Evolutionary conservation across 2,888 invertebrate species (phyloP).

Genomic region (Clistopyga incitator): DNA sequence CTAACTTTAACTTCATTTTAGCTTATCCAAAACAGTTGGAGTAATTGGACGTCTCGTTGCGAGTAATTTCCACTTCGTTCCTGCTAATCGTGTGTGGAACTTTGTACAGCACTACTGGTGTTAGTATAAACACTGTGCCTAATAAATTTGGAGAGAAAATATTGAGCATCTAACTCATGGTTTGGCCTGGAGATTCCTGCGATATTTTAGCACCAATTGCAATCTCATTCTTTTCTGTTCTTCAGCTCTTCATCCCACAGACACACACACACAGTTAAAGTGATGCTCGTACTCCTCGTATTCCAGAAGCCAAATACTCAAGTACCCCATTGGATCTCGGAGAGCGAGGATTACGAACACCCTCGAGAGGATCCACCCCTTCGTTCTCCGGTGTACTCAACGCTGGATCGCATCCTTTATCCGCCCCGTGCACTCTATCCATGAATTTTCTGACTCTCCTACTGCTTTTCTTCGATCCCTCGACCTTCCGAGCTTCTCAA

Average conservation of each 20-base stretch:
- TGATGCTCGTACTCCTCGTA: conserved; percentile 24
- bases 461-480: neutral
- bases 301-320: conserved; percentile 65
- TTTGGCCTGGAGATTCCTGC: conserved; percentile 9
- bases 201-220: neutral
- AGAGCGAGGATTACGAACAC: conserved; percentile 76
- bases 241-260: neutral
- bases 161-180: neutral
- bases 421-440: conserved; percentile 47
- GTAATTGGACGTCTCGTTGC: conserved; percentile 54
- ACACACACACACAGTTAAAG: neutral
- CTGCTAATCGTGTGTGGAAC: conserved; percentile 17
- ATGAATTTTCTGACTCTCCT: conserved; percentile 6
- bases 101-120: conserved; percentile 1
- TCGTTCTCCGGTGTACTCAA: conserved; percentile 19
- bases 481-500: neutral
- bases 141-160: conserved; percentile 36
- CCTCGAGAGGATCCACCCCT: conserved; percentile 50
- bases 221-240: neutral
- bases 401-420: conserved; percentile 36
- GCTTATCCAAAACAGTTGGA: conserved; percentile 18
- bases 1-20: conserved; percentile 48
- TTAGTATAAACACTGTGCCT: conserved; percentile 5
- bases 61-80: conserved; percentile 44
- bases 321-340: conserved; percentile 71